A percentile compares a stretch with the other conserved stretches of the same genome.
These are phyloP conservation scores for Bovichtus variegatus DNA, from an alignment of 2,797 vertebrate genomes.

Conservation along the genomic window DNA sequence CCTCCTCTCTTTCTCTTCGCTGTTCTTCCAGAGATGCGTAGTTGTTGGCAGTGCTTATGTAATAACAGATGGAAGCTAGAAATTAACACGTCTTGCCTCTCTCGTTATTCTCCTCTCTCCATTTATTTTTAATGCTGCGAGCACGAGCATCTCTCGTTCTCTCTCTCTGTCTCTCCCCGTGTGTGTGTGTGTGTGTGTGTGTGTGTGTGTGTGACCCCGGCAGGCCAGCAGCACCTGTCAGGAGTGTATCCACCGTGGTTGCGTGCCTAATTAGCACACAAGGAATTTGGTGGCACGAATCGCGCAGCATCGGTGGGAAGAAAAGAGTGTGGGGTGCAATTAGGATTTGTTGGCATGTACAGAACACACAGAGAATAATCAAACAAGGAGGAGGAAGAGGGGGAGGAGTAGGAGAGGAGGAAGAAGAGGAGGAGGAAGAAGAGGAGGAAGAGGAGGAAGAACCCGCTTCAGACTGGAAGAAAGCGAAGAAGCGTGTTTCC, in stretches of 20 bases:
- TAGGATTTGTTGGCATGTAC: constrained; percentile 89
- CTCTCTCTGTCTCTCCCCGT: constrained; percentile 42
- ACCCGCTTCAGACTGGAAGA: no score
- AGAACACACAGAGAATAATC: constrained; percentile 58
- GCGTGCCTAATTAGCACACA: constrained; percentile 98
- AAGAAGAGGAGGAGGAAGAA: constrained; percentile 71
- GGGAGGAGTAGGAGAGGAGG: constrained; percentile 47
- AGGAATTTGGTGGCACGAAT: constrained; percentile 91
- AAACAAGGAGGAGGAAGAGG: constrained; percentile 60
- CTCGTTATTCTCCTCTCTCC: constrained; percentile 94
- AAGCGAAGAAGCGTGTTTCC: no score
- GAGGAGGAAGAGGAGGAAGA: no score
- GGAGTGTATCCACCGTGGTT: constrained; percentile 96
- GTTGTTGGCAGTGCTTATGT: constrained; percentile 99
- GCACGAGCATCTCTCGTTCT: constrained; percentile 73
- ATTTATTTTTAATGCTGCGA: constrained; percentile 92
- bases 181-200: constrained; percentile 44
- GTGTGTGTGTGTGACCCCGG: constrained; percentile 89
- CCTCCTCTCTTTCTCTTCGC: constrained; percentile 43
- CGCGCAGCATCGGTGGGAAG: constrained; percentile 67
- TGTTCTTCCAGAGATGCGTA: constrained; percentile 85
- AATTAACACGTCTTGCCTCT: constrained; percentile 98
- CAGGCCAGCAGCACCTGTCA: constrained; percentile 99
- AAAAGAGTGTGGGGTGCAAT: constrained; percentile 86
- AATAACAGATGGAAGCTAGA: constrained; percentile 99